Percentiles rank a stretch among this genome's conserved stretches.
Conservation (phyloP, 1,140 invertebrate genomes). For the Drosophila bipectinata region DNA sequence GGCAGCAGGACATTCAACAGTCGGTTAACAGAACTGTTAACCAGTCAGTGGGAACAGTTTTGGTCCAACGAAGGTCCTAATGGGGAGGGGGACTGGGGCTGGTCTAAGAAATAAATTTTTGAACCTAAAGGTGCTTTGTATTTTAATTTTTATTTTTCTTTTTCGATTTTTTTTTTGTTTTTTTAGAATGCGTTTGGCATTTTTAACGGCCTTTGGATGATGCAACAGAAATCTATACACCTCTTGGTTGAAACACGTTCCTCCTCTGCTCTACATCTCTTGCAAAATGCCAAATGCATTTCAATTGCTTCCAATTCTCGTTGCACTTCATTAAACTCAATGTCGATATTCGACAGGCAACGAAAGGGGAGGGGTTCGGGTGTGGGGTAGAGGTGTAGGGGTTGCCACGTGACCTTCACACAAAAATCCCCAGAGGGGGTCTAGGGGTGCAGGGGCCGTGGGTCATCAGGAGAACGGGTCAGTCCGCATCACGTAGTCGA, state of each 20-base stretch:
- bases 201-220: conserved; percentile 58
- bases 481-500: conserved; percentile 57
- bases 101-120: not conserved
- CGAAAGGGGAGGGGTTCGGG: conserved; percentile 2
- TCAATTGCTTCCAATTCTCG: conserved; percentile 71
- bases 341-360: conserved; percentile 56
- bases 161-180: conserved; percentile 41
- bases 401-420: conserved; percentile 70
- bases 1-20: conserved; percentile 6
- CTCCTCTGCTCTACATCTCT: not conserved
- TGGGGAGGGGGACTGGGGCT: no score
- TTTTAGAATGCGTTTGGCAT: conserved; percentile 60
- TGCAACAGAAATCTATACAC: conserved; percentile 7
- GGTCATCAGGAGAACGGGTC: not conserved
- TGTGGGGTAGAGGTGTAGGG: conserved; percentile 8
- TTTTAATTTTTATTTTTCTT: not conserved
- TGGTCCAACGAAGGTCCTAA: not conserved
- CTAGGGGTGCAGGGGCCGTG: not conserved
- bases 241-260: not conserved
- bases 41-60: conserved; percentile 57
- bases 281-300: conserved; percentile 55
- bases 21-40: conserved; percentile 34
- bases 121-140: not conserved
- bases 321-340: conserved; percentile 78
- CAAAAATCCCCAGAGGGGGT: conserved; percentile 12